Conservation (phyloP, 2,888 invertebrate genomes). For the Noctua janthe region DNA sequence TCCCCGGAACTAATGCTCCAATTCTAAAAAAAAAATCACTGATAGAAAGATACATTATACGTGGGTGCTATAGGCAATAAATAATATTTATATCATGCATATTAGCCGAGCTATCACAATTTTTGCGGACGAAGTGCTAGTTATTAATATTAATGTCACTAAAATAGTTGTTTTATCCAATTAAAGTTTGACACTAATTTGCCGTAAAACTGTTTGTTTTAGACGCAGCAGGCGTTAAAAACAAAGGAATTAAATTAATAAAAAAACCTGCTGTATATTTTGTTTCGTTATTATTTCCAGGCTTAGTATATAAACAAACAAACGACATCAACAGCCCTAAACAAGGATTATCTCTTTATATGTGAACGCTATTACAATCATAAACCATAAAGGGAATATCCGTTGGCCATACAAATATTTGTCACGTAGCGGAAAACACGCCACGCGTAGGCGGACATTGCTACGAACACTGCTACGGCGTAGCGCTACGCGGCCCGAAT, state of each 20-base stretch:
- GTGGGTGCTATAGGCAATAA: no score
- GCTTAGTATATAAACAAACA: constrained; percentile 7
- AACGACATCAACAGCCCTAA: constrained; percentile 11
- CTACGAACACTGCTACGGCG: constrained; percentile 44
- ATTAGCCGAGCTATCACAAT: no score
- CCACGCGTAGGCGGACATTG: constrained; percentile 11
- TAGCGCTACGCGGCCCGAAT: constrained; percentile 42
- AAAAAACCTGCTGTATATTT: not conserved
- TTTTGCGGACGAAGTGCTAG: no score
- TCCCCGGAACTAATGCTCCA: no score
- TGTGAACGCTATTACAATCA: constrained; percentile 17
- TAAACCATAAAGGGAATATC: constrained; percentile 29
- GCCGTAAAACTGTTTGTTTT: not conserved
- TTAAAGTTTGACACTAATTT: not conserved
- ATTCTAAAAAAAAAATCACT: no score
- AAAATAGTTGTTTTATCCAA: not conserved
- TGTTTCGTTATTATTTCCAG: not conserved
- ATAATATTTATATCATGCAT: no score
- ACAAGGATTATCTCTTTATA: constrained; percentile 21
- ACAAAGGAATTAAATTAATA: not conserved
- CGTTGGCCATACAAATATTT: constrained; percentile 42
- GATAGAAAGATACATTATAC: no score
- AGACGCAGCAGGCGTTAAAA: not conserved
- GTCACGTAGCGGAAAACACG: constrained; percentile 27
- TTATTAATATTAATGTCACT: not conserved